These are phyloP conservation scores for Sipha maydis DNA, from an alignment of 2,888 invertebrate genomes.

Conservation along the genomic window DNA sequence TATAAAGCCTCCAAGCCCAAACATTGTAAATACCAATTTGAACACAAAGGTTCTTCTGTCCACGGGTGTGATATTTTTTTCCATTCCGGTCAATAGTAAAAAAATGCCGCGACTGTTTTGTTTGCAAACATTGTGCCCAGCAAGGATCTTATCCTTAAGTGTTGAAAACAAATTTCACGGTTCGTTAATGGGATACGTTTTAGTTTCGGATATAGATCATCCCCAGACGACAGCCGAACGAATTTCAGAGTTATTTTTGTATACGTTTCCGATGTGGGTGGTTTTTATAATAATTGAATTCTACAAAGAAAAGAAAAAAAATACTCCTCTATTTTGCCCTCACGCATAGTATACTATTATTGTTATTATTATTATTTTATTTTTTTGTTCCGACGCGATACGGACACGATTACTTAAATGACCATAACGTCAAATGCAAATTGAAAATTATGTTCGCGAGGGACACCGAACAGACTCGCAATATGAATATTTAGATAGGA, in stretches of 20 bases:
- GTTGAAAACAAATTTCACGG: slow-evolving; percentile 61
- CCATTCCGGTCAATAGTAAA: background rate
- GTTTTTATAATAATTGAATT: slow-evolving; percentile 43
- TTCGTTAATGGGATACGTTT: slow-evolving; percentile 52
- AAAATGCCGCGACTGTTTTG: background rate
- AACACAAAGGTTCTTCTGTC: slow-evolving; percentile 3
- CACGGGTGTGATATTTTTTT: slow-evolving; percentile 10
- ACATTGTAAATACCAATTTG: background rate
- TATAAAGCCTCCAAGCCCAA: background rate
- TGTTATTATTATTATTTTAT: background rate
- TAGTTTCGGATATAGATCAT: slow-evolving; percentile 50
- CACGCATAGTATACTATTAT: background rate
- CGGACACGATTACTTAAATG: slow-evolving; percentile 20
- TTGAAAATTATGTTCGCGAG: background rate
- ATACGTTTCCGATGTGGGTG: slow-evolving; percentile 32
- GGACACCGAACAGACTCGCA: background rate
- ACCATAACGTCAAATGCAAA: slow-evolving; percentile 29
- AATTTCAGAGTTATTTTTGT: slow-evolving; percentile 35
- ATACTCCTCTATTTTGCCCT: background rate
- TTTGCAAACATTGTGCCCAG: slow-evolving; percentile 47
- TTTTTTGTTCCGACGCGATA: slow-evolving; percentile 4
- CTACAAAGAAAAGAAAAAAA: slow-evolving; percentile 12
- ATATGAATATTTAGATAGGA: background rate
- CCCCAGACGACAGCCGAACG: slow-evolving; percentile 42
- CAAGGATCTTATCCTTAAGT: background rate